A percentile compares a stretch with the other conserved stretches of the same genome.
These are phyloP conservation scores for Syngnathus acus DNA, from an alignment of 2,797 vertebrate genomes.

Conservation along the genomic window DNA sequence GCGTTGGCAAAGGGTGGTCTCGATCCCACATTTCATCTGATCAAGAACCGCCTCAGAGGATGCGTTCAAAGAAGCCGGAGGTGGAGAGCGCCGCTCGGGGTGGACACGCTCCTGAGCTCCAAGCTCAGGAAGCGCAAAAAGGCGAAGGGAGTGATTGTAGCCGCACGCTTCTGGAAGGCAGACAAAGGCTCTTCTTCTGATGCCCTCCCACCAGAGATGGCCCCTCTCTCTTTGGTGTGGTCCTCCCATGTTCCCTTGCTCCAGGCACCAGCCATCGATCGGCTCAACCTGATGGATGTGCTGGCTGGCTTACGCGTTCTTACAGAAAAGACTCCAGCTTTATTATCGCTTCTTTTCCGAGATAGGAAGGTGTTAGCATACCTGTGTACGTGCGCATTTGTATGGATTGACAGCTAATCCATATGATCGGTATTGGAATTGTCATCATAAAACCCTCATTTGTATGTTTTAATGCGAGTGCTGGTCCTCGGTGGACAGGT, in stretches of 20 bases:
- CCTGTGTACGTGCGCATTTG: too few species aligned
- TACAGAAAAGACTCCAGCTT: conserved; percentile 59
- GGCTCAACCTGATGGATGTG: conserved; percentile 65
- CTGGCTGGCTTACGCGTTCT: conserved; percentile 30
- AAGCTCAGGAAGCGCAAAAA: conserved; percentile 67
- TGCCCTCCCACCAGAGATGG: conserved; percentile 73
- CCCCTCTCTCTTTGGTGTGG: conserved; percentile 66
- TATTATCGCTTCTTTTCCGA: conserved; percentile 60
- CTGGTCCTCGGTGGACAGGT: conserved; percentile 37
- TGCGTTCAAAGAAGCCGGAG: conserved; percentile 50
- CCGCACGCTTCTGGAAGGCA: conserved; percentile 65
- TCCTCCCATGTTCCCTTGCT: conserved; percentile 61
- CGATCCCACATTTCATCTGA: conserved; percentile 48
- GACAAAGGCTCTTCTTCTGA: conserved; percentile 69
- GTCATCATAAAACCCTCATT: conserved; percentile 1
- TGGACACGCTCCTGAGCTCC: conserved; percentile 51
- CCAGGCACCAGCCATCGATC: conserved; percentile 70
- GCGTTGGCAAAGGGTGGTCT: conserved; percentile 30
- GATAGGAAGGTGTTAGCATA: conserved; percentile 9
- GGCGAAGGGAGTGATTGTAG: conserved; percentile 61
- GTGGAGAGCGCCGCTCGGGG: conserved; percentile 53
- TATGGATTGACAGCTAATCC: too few species aligned
- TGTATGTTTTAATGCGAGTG: conserved; percentile 41
- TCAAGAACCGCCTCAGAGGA: conserved; percentile 38
- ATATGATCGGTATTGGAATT: too few species aligned